Evolutionary conservation across 2,888 invertebrate genomes (phyloP), one percentile per base, ranked within the genome.

Genomic region (Chydorus sphaericus): DNA sequence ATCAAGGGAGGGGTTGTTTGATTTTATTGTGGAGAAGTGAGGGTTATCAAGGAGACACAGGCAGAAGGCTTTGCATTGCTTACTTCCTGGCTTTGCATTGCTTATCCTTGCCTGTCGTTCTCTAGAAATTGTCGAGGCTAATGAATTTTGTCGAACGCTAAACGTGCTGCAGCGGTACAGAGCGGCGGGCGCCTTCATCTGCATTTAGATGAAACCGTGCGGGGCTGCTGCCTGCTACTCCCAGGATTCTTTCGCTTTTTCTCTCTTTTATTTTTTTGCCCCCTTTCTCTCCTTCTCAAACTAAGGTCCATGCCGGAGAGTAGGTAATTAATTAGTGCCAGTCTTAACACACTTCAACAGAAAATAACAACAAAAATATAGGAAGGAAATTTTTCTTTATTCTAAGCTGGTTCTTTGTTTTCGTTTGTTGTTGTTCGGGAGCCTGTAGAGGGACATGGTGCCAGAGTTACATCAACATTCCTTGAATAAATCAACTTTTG

Each of bases 201-300:
- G 55, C 55, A 55, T 55, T 55, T 55, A 55, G 48, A 55, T 55
- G 55, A 55, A 53, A 36, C n/a, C 38, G 53, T 38, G 26, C 52
- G 36, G n/a, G n/a, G 20, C 37, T 23, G 37, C 52, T 18, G 2
- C 44, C 20, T 2, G 10, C 20, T 20, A 6, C 10, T 20, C 39
- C 18, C 10, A 39, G n/a, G 20, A 23, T 8, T 3, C 11, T 14
- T 44, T 44, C 44, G 26, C 8, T 33, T 14, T 3, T 23, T 26
- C n/a, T 44, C 44, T 44, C 7, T 23, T 44, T 44, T 26, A n/a
- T n/a, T 44, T 6, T 6, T 11, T 4, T 16, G n/a, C n/a, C 10
- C 20, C 26, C 20, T 8, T n/a, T 44, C 44, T 2, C 44, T 39
- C 39, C 20, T n/a, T 38, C n/a, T n/a, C n/a, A n/a, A n/a, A n/a